phyloP scores from a whole-genome alignment of 2,113 vertebrate species.

The Triplophysa dalaica region DNA sequence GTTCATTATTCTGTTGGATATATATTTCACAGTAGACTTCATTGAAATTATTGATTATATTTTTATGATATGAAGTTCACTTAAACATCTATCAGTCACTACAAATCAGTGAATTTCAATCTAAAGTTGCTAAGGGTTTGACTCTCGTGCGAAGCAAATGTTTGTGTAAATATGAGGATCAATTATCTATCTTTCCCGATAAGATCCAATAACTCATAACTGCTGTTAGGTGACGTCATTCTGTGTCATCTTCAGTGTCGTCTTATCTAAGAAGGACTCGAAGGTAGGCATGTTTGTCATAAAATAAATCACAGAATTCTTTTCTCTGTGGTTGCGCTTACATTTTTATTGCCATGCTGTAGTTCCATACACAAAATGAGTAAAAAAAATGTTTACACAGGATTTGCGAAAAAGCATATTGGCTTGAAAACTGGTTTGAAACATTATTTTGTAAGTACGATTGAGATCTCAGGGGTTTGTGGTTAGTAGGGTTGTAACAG shows the following conservation, averaged over 20 bases:
- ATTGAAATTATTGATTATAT: neutral
- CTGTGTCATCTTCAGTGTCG: neutral
- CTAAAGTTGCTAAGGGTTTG: neutral
- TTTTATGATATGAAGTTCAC: neutral
- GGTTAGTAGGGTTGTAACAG: neutral
- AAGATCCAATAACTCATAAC: neutral
- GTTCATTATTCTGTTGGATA: neutral
- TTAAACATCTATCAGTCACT: no score
- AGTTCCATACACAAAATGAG: slow-evolving; percentile 36
- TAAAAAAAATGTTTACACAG: slow-evolving; percentile 33
- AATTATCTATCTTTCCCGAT: neutral
- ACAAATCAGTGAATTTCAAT: neutral
- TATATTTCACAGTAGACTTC: neutral
- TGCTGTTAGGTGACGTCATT: neutral
- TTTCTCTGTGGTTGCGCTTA: neutral
- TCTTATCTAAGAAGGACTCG: neutral
- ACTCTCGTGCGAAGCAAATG: neutral
- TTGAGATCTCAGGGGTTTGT: slow-evolving; percentile 20
- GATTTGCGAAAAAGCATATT: neutral
- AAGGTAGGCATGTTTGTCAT: neutral
- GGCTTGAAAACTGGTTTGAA: slow-evolving; percentile 32
- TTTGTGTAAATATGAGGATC: neutral
- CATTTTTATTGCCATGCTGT: slow-evolving; percentile 45
- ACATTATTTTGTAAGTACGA: slow-evolving; percentile 7
- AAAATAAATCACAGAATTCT: neutral